Evolutionary conservation across 2,888 invertebrate genomes (phyloP).

Genomic region (Halictus quadricinctus): DNA sequence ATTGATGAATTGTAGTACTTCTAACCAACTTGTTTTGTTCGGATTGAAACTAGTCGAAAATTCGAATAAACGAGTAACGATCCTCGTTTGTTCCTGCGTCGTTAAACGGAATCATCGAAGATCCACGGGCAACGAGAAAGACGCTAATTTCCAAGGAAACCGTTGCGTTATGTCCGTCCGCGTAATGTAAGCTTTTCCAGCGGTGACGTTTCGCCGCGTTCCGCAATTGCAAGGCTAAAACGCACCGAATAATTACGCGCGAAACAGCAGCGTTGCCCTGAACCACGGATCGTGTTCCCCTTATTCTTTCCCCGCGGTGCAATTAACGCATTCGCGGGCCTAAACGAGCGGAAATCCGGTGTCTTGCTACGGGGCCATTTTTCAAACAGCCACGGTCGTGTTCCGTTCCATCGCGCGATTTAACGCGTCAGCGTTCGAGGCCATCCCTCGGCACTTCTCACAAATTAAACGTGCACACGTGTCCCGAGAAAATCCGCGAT

Average conservation of each 20-base stretch:
- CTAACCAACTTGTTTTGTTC: background rate
- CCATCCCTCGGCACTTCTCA: constrained; percentile 12
- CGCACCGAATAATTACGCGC: constrained; percentile 25
- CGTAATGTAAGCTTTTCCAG: background rate
- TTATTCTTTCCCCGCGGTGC: background rate
- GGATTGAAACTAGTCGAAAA: no score
- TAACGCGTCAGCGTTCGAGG: constrained; percentile 19
- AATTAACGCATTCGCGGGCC: constrained; percentile 51
- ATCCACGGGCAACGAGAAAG: background rate
- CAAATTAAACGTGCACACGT: background rate
- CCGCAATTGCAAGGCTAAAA: constrained; percentile 24
- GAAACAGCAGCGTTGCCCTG: constrained; percentile 21
- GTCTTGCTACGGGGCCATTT: constrained; percentile 33
- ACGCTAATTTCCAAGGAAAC: background rate
- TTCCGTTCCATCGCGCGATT: constrained; percentile 40
- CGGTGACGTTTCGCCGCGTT: background rate
- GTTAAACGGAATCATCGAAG: background rate
- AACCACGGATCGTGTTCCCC: constrained; percentile 29
- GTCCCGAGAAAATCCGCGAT: constrained; percentile 9
- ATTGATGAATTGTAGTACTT: no score
- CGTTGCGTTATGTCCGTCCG: background rate
- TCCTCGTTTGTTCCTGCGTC: no score
- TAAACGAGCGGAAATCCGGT: constrained; percentile 57
- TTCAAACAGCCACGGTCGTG: constrained; percentile 30
- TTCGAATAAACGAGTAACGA: no score